Evolutionary conservation across 2,113 vertebrate genomes (phyloP).

Genomic region (Rhagologus leucostigma): DNA sequence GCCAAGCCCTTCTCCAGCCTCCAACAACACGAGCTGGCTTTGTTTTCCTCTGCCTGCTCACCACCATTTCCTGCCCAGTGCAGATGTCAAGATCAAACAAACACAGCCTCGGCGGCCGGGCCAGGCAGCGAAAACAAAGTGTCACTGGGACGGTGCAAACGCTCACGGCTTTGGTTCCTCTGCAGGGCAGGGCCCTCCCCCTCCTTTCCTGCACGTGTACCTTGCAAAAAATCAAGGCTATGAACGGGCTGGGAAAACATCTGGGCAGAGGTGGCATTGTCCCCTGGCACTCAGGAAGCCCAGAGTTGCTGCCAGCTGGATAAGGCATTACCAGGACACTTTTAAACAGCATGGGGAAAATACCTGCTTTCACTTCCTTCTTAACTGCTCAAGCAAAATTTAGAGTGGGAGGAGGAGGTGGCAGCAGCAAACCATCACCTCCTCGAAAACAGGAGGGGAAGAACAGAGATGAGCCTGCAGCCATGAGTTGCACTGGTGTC

Average conservation of each 20-base stretch:
- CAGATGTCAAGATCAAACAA: constrained; percentile 68
- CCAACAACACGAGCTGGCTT: not conserved
- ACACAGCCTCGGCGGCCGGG: not conserved
- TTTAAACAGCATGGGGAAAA: not conserved
- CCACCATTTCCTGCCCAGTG: constrained; percentile 49
- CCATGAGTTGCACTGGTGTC: not conserved
- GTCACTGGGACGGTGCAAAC: not conserved
- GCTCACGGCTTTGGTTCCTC: not conserved
- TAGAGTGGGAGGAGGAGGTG: not conserved
- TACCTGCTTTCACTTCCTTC: not conserved
- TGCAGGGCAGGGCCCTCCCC: not conserved
- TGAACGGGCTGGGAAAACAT: not conserved
- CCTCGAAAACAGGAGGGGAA: not conserved
- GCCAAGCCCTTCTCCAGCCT: not conserved
- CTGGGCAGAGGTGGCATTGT: not conserved
- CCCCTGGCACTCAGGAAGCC: not conserved
- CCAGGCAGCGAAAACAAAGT: not conserved
- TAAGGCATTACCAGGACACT: not conserved
- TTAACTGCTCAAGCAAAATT: not conserved
- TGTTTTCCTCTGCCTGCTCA: constrained; percentile 38
- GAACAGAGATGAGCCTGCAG: rapidly evolving
- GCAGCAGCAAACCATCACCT: not conserved
- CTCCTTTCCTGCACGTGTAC: not conserved
- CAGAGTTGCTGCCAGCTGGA: not conserved
- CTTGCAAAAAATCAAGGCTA: not conserved